Conservation (phyloP, 2,797 vertebrate species). For the Perodicticus potto region DNA sequence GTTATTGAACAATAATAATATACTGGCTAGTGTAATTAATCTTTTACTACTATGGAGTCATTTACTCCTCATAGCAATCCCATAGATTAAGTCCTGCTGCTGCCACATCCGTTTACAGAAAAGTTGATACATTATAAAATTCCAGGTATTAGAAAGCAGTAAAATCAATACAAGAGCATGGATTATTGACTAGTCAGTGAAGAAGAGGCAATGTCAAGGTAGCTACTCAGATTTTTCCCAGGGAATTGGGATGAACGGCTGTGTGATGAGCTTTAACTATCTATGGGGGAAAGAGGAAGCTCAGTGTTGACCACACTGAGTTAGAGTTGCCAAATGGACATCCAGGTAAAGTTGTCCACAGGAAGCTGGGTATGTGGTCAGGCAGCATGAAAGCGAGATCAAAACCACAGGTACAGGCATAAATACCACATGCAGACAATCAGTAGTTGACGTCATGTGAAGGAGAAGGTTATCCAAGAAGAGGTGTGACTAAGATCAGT, state of each 20-base stretch:
- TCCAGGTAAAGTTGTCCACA: neutral
- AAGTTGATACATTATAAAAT: neutral
- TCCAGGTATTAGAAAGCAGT: neutral
- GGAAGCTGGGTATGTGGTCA: neutral
- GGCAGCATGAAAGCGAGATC: neutral
- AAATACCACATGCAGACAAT: neutral
- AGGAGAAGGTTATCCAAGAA: neutral
- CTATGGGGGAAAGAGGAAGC: neutral
- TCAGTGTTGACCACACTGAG: neutral
- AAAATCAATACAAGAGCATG: neutral
- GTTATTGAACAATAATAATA: neutral
- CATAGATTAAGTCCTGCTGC: neutral
- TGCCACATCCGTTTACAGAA: neutral
- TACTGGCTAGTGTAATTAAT: neutral
- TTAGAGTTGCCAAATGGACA: neutral
- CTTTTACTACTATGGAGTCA: neutral
- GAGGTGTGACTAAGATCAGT: neutral
- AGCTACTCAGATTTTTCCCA: neutral
- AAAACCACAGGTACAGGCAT: neutral
- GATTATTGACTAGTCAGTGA: neutral
- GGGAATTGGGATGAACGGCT: neutral
- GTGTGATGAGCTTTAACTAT: neutral
- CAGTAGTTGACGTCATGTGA: fast-evolving
- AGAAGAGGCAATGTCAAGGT: neutral
- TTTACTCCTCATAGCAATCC: neutral